phyloP scores from a whole-genome alignment of 2,113 vertebrate genomes.

The Arothron firmamentum region DNA sequence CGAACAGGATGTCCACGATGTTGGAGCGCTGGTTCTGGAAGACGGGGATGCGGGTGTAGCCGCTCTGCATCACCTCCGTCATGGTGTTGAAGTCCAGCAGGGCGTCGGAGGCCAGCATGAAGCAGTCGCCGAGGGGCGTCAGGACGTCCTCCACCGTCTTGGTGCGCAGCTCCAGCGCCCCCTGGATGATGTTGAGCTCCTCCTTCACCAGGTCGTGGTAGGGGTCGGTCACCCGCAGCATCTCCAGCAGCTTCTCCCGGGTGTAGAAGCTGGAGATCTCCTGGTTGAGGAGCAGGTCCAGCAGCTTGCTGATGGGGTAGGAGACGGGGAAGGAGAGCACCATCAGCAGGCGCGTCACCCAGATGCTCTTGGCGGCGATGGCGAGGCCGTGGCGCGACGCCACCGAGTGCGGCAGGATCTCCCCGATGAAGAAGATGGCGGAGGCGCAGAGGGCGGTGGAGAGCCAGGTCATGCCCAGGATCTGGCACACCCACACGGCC shows the following conservation, averaged over 20 bases:
- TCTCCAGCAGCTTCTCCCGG: slow-evolving; percentile 88
- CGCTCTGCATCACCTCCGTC: slow-evolving; percentile 91
- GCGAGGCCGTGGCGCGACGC: slow-evolving; percentile 92
- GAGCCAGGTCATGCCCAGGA: slow-evolving; percentile 84
- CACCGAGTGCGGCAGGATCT: slow-evolving; percentile 91
- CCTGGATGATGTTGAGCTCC: slow-evolving; percentile 95
- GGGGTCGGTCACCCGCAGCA: slow-evolving; percentile 87
- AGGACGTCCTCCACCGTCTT: slow-evolving; percentile 93
- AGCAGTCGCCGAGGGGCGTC: slow-evolving; percentile 91
- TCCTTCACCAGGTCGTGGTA: slow-evolving; percentile 92
- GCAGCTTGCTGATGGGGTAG: slow-evolving; percentile 91
- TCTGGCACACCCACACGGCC: slow-evolving; percentile 88
- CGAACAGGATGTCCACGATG: slow-evolving; percentile 93
- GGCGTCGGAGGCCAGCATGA: slow-evolving; percentile 87
- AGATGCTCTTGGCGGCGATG: slow-evolving; percentile 89
- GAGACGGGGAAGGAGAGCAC: slow-evolving; percentile 88
- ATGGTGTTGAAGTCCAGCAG: slow-evolving; percentile 91
- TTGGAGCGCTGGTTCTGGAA: slow-evolving; percentile 89
- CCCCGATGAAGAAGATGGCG: slow-evolving; percentile 88
- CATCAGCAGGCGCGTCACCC: slow-evolving; percentile 90
- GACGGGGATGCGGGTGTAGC: slow-evolving; percentile 92
- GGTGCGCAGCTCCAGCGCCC: slow-evolving; percentile 89
- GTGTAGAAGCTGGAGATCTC: slow-evolving; percentile 95
- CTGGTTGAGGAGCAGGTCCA: slow-evolving; percentile 90
- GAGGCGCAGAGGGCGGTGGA: slow-evolving; percentile 85